Base-by-base conservation (phyloP, 1,140 invertebrate species). In the Caerostris darwini region DNA sequence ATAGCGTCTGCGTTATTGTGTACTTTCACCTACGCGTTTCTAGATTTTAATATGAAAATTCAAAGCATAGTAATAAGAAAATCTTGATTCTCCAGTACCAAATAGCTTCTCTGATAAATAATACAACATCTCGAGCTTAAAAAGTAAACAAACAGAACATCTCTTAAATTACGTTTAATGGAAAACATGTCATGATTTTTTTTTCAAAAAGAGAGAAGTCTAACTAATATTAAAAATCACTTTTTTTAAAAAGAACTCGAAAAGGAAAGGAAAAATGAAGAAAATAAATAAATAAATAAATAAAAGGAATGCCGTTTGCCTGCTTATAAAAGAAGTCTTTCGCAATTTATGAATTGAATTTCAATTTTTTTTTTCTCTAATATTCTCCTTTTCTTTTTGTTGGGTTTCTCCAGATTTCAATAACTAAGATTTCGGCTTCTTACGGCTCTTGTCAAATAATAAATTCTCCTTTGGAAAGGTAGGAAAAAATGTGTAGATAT, bases 141-240 rank as follows among this genome's bases (percentile, higher is more conserved):
- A 34, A 71, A 34, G 6, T 71, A 71, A 10, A 71, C 10, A 50
- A 34, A 71, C 50, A 34, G 19, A 71, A 71, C 34, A 19, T 19
- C 7, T 71, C 50, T 71, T 71, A 71, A 71, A 71, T 71, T 71
- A 71, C 12, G 69, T 34, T 71, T 71, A 71, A 71, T 71, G 69
- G 69, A 71, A 71, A 71, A 34, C 69, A 34, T 71, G 69, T 71
- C 69, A 71, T 34, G 19, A n/a, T 19, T 71, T 71, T 34, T 34
- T 34, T 34, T 34, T 34, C 34, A 8, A 8, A 10, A 8, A 71
- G n/a, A 71, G 10, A 34, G 6, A 71, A 71, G 34, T 34, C 67
- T 19, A 71, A 71, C 7, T 8, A 50, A 71, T 71, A 71, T 71
- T 71, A 71, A 71, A 71, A 71, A 71, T 71, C 69, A 71, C 69